Evolutionary conservation across 2,888 invertebrate species (phyloP).

Genomic region (Ormyrus rosae): DNA sequence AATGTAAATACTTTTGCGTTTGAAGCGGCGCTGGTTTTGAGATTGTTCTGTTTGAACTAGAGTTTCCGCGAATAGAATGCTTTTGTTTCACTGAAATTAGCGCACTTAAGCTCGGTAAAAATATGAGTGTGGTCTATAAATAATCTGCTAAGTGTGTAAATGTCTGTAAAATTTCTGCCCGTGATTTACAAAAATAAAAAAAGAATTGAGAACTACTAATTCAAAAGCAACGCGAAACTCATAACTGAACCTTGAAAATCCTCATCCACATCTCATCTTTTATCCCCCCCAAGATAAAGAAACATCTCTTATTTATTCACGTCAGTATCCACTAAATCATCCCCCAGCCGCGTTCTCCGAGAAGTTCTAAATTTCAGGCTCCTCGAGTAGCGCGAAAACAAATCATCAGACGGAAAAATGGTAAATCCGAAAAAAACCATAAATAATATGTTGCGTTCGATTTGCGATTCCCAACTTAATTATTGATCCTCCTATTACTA

Average conservation of each 20-base stretch:
- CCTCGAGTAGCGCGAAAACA: background rate
- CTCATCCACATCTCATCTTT: background rate
- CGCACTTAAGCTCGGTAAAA: background rate
- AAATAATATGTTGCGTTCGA: too few relatives aligned
- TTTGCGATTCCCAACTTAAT: too few relatives aligned
- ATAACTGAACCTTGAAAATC: too few relatives aligned
- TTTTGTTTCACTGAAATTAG: constrained; percentile 18
- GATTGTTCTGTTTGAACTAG: background rate
- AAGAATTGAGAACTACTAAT: too few relatives aligned
- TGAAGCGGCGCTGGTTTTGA: constrained; percentile 9
- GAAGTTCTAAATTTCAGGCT: constrained; percentile 13
- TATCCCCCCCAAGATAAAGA: background rate
- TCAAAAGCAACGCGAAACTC: too few relatives aligned
- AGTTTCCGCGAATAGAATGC: constrained; percentile 30
- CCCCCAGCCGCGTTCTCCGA: background rate
- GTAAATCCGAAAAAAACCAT: too few relatives aligned
- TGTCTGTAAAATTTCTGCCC: too few relatives aligned
- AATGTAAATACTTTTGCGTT: constrained; percentile 44
- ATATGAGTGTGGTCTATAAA: too few relatives aligned
- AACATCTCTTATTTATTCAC: constrained; percentile 16
- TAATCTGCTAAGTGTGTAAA: too few relatives aligned
- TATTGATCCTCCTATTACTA: too few relatives aligned
- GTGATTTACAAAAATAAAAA: too few relatives aligned
- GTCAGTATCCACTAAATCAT: constrained; percentile 3
- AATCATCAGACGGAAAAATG: background rate